Percentiles rank a stretch among this genome's conserved stretches.
Evolutionary conservation across 1,140 invertebrate genomes (phyloP).

Genomic region (Dreissena rostriformis): DNA sequence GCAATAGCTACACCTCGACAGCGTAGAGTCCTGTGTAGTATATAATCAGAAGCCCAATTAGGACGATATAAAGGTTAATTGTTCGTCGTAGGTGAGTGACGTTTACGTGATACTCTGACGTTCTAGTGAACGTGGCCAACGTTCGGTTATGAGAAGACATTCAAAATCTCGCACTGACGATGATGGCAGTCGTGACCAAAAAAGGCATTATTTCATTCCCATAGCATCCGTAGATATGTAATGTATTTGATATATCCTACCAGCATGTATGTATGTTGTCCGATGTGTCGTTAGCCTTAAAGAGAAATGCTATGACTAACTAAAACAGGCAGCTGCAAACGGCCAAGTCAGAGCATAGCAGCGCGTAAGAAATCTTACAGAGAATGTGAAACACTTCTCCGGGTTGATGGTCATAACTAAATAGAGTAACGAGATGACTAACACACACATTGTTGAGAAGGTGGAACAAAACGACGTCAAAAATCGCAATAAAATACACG

Average conservation of each 20-base stretch:
- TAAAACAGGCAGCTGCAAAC: neutral
- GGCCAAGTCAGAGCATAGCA: neutral
- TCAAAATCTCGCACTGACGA: neutral
- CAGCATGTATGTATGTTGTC: neutral
- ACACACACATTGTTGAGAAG: neutral
- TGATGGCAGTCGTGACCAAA: neutral
- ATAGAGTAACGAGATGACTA: neutral
- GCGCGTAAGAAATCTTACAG: neutral
- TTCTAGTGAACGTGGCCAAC: neutral
- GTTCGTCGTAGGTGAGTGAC: neutral
- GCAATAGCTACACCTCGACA: neutral
- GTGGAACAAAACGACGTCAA: neutral
- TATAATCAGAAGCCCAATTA: neutral
- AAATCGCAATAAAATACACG: neutral
- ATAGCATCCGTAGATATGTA: neutral
- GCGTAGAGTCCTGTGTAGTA: neutral
- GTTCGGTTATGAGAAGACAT: neutral
- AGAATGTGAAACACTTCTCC: neutral
- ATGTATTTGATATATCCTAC: neutral
- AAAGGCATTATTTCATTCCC: neutral
- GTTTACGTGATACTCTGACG: neutral
- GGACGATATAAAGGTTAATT: neutral
- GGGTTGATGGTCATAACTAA: neutral
- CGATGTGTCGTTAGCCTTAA: neutral
- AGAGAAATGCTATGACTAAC: neutral